Conservation (phyloP, 2,113 vertebrate genomes). For the Monopterus albus region DNA sequence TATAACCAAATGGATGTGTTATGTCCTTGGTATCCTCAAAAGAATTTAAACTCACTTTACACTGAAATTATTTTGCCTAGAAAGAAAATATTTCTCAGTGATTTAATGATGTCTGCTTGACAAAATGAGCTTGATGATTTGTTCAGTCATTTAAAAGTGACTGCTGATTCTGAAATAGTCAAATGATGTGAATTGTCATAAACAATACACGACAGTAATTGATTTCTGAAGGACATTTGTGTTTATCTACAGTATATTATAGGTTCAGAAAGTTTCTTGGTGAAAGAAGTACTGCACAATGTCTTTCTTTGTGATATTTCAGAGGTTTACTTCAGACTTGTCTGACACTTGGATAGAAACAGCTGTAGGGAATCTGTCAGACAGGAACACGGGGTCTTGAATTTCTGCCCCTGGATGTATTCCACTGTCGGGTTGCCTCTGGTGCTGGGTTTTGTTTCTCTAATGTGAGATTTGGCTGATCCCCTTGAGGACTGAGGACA, state of each 20-base stretch:
- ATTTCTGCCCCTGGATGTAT: not conserved
- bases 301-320: not conserved
- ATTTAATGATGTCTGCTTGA: too few relatives aligned
- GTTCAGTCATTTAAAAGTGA: too few relatives aligned
- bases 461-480: constrained; percentile 49
- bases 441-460: constrained; percentile 20
- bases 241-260: too few relatives aligned
- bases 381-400: not conserved
- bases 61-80: not conserved
- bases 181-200: too few relatives aligned
- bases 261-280: too few relatives aligned
- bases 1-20: not conserved
- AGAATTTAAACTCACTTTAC: not conserved
- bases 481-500: constrained; percentile 12
- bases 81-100: too few relatives aligned
- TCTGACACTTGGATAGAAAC: constrained; percentile 11
- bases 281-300: too few relatives aligned
- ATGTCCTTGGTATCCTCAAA: not conserved
- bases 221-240: too few relatives aligned
- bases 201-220: too few relatives aligned
- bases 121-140: too few relatives aligned
- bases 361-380: not conserved
- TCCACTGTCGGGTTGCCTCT: not conserved
- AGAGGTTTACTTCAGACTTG: constrained; percentile 10
- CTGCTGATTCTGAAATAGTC: too few relatives aligned